Evolutionary conservation across 2,888 invertebrate genomes (phyloP).

Genomic region (Melanophora roralis): DNA sequence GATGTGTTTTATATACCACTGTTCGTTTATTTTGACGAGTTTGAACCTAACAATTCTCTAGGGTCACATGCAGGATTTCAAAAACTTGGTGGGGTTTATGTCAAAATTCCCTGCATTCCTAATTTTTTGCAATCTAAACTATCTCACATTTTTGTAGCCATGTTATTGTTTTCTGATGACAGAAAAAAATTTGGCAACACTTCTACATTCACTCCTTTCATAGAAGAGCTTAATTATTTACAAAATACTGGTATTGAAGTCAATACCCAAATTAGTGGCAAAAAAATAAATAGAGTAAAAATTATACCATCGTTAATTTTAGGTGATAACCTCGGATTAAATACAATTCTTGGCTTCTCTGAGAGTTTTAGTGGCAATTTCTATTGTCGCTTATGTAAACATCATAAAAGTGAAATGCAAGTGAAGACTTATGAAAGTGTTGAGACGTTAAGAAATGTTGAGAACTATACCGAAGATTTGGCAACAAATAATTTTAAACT

Average conservation of each 20-base stretch:
- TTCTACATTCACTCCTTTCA: not conserved
- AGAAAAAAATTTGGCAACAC: too few species aligned
- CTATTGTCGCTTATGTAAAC: conserved; percentile 36
- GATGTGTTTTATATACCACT: conserved; percentile 22
- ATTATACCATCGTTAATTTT: conserved; percentile 25
- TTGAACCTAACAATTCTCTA: conserved; percentile 29
- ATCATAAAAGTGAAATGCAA: too few species aligned
- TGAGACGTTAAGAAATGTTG: conserved; percentile 8
- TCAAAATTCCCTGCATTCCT: conserved; percentile 32
- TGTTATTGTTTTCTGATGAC: conserved; percentile 38
- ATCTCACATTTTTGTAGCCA: conserved; percentile 35
- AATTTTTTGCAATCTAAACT: conserved; percentile 24
- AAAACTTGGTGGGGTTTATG: conserved; percentile 42
- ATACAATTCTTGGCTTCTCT: conserved; percentile 30
- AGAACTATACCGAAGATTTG: too few species aligned
- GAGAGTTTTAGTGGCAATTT: conserved; percentile 33
- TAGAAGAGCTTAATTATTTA: conserved; percentile 29
- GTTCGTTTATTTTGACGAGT: conserved; percentile 42
- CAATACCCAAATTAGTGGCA: not conserved
- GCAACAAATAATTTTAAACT: too few species aligned
- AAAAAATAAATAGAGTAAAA: too few species aligned
- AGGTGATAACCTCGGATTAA: conserved; percentile 27
- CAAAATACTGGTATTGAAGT: conserved; percentile 8
- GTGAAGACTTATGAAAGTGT: not conserved
- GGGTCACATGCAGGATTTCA: conserved; percentile 37